Conservation (phyloP, 2,113 vertebrate species). For the Mustela lutreola region DNA sequence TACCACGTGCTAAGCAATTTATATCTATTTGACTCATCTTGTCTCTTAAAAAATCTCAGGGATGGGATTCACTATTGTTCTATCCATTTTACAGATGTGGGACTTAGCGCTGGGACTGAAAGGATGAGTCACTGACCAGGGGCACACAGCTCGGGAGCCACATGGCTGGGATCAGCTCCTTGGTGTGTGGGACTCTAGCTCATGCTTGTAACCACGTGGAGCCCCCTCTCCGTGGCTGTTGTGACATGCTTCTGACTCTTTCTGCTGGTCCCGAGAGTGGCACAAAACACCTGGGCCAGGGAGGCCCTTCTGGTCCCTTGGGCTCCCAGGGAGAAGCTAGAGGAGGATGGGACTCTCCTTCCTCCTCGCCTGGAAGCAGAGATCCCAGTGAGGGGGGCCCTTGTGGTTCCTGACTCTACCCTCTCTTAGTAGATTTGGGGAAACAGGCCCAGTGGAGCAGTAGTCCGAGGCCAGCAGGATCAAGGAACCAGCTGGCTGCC, state of each 20-base stretch:
- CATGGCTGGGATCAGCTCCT: neutral
- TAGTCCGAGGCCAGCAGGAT: neutral
- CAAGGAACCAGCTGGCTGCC: neutral
- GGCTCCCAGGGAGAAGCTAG: neutral
- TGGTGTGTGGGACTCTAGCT: too few species aligned
- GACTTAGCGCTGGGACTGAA: neutral
- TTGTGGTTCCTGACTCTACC: neutral
- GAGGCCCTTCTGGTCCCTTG: neutral
- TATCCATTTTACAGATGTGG: neutral
- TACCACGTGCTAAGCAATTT: neutral
- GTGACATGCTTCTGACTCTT: fast-evolving
- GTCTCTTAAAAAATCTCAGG: neutral
- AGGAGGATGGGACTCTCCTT: neutral
- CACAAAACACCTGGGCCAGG: neutral
- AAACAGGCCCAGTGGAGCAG: neutral
- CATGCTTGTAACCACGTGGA: fast-evolving
- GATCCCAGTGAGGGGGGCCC: neutral
- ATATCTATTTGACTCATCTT: neutral
- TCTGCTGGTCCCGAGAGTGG: too few species aligned
- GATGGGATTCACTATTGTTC: neutral
- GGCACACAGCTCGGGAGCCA: neutral
- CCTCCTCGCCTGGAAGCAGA: neutral
- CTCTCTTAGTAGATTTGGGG: neutral
- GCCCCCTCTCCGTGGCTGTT: neutral
- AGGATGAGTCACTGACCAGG: neutral